A percentile compares a stretch with the other conserved stretches of the same genome.
phyloP scores from a whole-genome alignment of 2,888 invertebrate genomes.

The Prenolepis imparis region DNA sequence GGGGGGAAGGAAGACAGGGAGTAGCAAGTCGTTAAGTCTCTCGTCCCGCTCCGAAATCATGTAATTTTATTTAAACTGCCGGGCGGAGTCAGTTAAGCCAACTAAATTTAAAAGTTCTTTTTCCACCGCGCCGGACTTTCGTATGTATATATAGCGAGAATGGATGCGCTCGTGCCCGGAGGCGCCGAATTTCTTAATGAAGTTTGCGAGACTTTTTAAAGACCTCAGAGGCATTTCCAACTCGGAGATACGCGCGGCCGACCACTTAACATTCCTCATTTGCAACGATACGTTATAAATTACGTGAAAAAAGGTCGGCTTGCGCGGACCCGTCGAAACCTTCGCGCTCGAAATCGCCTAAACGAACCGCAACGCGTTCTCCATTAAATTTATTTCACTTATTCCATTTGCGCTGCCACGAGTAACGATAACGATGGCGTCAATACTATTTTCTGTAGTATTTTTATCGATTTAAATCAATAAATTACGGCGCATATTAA shows the following conservation, averaged over 20 bases:
- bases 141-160: conserved; percentile 57
- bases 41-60: conserved; percentile 37
- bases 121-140: conserved; percentile 55
- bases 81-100: conserved; percentile 60
- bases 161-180: conserved; percentile 48
- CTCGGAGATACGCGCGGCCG: conserved; percentile 53
- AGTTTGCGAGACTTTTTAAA: conserved; percentile 61
- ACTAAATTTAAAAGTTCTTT: conserved; percentile 61
- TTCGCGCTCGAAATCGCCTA: conserved; percentile 13
- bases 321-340: conserved; percentile 6
- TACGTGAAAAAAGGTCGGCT: not conserved
- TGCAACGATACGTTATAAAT: conserved; percentile 54
- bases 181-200: conserved; percentile 64
- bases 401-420: not conserved
- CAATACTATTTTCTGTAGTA: not conserved
- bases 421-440: conserved; percentile 12
- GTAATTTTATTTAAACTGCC: conserved; percentile 48
- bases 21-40: conserved; percentile 47
- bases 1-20: not conserved
- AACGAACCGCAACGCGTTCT: conserved; percentile 2
- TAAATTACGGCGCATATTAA: not conserved
- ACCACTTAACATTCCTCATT: conserved; percentile 59
- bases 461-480: not conserved
- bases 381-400: conserved; percentile 31
- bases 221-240: conserved; percentile 49